Evolutionary conservation across 2,888 invertebrate genomes (phyloP), one percentile per base, ranked within the genome.

Genomic region (Zygaena filipendulae): DNA sequence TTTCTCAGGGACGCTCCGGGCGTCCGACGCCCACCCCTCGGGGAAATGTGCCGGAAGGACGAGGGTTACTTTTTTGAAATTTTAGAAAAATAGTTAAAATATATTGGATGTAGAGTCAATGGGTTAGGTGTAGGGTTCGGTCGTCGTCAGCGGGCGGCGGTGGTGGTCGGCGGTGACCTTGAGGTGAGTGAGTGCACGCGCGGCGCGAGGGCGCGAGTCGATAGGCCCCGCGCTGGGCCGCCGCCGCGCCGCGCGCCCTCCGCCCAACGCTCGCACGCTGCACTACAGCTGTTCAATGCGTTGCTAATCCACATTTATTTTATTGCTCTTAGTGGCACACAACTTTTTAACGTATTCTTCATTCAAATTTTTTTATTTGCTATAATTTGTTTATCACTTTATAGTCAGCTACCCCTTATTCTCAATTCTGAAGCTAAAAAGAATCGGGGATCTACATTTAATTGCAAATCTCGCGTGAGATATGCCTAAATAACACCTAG

Each of bases 281-380:
- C 66, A 66, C 54, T 62, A 75, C 77, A 77, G 72, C 74, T 77
- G 75, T 70, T 72, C 54, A 50, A 52, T 51, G n/a, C n/a, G n/a
- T n/a, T n/a, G n/a, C n/a, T n/a, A n/a, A n/a, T n/a, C n/a, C n/a
- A n/a, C n/a, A n/a, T n/a, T n/a, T n/a, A n/a, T n/a, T n/a, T n/a
- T n/a, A n/a, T n/a, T n/a, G n/a, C n/a, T n/a, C 10, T 21, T 14
- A 7, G 21, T 9, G 3, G 6, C 21, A n/a, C n/a, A n/a, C n/a
- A n/a, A n/a, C n/a, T n/a, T n/a, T n/a, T n/a, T n/a, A n/a, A n/a
- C n/a, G n/a, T n/a, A n/a, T n/a, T n/a, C n/a, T n/a, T n/a, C n/a
- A n/a, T n/a, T n/a, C n/a, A n/a, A n/a, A n/a, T n/a, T n/a, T n/a
- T n/a, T n/a, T n/a, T n/a, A n/a, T n/a, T n/a, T n/a, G n/a, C n/a